Conservation (phyloP, 2,888 invertebrate genomes). For the Chorisops tibialis region DNA sequence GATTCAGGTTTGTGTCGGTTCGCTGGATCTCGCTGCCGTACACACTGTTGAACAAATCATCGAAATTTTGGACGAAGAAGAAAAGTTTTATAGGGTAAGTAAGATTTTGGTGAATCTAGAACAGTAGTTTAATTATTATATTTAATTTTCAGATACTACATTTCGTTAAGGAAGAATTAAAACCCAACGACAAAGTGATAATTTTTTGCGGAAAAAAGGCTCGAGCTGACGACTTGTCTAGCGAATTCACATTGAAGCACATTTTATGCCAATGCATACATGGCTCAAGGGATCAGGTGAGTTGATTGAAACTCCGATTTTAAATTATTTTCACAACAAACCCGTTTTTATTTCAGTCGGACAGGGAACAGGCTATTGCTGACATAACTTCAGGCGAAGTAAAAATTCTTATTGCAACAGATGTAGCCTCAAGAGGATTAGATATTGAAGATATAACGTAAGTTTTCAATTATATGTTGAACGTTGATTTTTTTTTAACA, state of each 20-base stretch:
- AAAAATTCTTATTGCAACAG: constrained; percentile 86
- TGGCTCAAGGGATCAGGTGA: constrained; percentile 77
- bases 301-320: neutral
- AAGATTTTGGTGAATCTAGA: constrained; percentile 18
- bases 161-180: constrained; percentile 66
- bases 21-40: constrained; percentile 82
- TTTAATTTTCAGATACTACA: constrained; percentile 57
- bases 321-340: neutral
- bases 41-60: constrained; percentile 82
- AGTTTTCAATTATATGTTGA: neutral
- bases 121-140: neutral
- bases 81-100: constrained; percentile 62
- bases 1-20: constrained; percentile 85
- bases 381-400: constrained; percentile 79
- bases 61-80: constrained; percentile 66
- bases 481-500: neutral
- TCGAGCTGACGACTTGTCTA: constrained; percentile 76
- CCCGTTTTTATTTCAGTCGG: constrained; percentile 49
- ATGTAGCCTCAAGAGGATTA: constrained; percentile 91
- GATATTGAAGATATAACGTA: constrained; percentile 85
- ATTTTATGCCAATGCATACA: constrained; percentile 78
- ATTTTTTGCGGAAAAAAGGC: constrained; percentile 88
- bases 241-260: constrained; percentile 70
- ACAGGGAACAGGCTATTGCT: constrained; percentile 76
- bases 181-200: constrained; percentile 75